phyloP scores from a whole-genome alignment of 2,113 vertebrate species.

The Clupea harengus region DNA sequence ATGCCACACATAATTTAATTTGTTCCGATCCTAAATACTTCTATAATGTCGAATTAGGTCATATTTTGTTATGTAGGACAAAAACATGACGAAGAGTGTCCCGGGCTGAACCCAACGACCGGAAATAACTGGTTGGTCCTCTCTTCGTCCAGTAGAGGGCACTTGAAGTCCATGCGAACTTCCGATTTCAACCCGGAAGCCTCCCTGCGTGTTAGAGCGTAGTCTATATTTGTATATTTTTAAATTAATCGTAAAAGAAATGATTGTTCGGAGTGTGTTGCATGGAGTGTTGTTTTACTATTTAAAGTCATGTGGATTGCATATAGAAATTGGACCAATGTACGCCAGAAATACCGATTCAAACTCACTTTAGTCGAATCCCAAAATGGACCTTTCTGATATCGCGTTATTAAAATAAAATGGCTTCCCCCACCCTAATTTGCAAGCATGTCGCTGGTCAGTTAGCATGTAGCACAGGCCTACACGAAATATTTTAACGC shows the following conservation, averaged over 20 bases:
- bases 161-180: constrained; percentile 56
- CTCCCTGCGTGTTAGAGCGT: background rate
- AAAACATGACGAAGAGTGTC: background rate
- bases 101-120: background rate
- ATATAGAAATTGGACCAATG: background rate
- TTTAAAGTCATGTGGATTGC: background rate
- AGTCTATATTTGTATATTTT: constrained; percentile 7
- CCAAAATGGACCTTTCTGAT: constrained; percentile 14
- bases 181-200: constrained; percentile 43
- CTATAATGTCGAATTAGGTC: background rate
- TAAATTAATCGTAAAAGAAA: constrained; percentile 22
- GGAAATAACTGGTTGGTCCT: constrained; percentile 22
- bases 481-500: background rate
- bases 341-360: background rate
- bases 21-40: background rate
- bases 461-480: constrained; percentile 2
- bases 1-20: background rate
- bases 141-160: constrained; percentile 66
- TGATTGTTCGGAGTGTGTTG: constrained; percentile 30
- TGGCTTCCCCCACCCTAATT: constrained; percentile 15
- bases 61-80: constrained; percentile 5
- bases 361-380: constrained; percentile 4
- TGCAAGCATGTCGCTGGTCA: constrained; percentile 8
- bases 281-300: constrained; percentile 1
- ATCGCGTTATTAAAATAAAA: constrained; percentile 17